phyloP scores from a whole-genome alignment of 2,113 vertebrate species.

The Polypterus bichir region DNA sequence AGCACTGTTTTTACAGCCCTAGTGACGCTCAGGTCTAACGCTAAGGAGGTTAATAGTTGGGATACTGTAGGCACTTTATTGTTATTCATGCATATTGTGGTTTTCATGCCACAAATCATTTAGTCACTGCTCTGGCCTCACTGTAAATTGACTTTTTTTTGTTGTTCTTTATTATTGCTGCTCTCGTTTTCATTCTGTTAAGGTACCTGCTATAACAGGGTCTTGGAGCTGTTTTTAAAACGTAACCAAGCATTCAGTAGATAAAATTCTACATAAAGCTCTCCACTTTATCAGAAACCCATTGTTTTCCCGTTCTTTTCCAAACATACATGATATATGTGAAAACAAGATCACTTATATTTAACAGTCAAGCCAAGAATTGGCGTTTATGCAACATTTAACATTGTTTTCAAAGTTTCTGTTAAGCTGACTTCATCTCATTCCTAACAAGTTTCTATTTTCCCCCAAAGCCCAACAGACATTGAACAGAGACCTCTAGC shows the following conservation, averaged over 20 bases:
- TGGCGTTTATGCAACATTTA: slow-evolving; percentile 28
- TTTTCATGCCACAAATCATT: too few species aligned
- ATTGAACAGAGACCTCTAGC: slow-evolving; percentile 41
- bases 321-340: neutral
- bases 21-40: neutral
- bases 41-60: neutral
- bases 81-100: neutral
- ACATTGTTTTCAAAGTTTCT: neutral
- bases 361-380: slow-evolving; percentile 8
- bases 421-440: slow-evolving; percentile 21
- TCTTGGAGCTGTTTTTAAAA: neutral
- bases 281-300: neutral
- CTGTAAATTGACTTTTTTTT: neutral
- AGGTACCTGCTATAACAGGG: neutral
- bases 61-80: neutral
- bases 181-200: neutral
- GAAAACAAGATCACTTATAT: slow-evolving; percentile 16
- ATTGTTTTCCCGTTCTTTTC: neutral
- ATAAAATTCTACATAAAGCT: neutral
- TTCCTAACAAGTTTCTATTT: slow-evolving; percentile 45
- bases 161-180: neutral
- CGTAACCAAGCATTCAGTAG: neutral
- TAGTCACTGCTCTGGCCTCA: neutral
- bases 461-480: slow-evolving; percentile 35
- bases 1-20: neutral